These are phyloP conservation scores for Chelonus insularis DNA, from an alignment of 1,140 invertebrate species.

Conservation along the genomic window DNA sequence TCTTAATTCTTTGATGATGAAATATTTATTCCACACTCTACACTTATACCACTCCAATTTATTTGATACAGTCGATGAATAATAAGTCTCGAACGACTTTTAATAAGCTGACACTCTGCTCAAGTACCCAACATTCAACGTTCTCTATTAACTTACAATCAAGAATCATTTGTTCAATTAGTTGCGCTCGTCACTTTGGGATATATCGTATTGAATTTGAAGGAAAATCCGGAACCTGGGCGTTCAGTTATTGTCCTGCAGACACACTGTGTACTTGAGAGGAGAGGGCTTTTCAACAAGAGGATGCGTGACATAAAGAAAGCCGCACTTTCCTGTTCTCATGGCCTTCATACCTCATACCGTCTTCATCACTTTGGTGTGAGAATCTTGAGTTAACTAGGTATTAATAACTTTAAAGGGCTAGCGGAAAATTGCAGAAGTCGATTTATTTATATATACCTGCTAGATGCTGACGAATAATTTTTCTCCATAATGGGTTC, in stretches of 20 bases:
- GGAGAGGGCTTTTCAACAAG: not conserved
- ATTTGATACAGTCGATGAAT: no score
- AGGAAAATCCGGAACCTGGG: not conserved
- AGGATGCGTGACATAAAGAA: conserved; percentile 1
- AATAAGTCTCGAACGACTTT: not conserved
- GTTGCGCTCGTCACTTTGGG: not conserved
- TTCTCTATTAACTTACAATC: conserved; percentile 6
- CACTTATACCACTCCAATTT: no score
- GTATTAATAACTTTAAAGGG: no score
- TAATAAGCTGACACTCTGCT: not conserved
- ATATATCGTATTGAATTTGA: not conserved
- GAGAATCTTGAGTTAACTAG: no score
- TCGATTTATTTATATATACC: no score
- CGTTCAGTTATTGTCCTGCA: conserved; percentile 1
- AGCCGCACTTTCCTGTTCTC: not conserved
- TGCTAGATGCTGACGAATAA: no score
- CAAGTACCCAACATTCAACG: not conserved
- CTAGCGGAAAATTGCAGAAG: no score
- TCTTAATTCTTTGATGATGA: no score
- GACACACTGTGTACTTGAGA: not conserved
- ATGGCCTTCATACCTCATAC: no score
- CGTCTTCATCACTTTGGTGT: no score
- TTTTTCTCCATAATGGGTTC: no score
- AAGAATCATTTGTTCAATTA: conserved; percentile 6
- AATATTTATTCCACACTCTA: no score